Conservation (phyloP, 2,113 vertebrate genomes). For the Ceuthmochares aereus region DNA sequence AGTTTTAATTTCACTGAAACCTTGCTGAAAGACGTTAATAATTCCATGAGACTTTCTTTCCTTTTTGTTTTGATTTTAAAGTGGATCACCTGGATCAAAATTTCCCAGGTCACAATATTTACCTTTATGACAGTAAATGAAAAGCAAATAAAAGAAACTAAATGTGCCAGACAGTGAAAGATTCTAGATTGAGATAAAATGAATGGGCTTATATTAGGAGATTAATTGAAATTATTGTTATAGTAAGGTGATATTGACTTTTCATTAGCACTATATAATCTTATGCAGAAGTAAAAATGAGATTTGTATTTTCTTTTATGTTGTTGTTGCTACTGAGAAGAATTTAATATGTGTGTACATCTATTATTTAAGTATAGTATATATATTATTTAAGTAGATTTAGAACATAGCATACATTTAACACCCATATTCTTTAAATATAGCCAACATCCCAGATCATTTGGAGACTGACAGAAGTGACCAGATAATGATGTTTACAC, state of each 20-base stretch:
- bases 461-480: not conserved
- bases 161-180: not conserved
- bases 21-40: not conserved
- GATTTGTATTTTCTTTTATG: not conserved
- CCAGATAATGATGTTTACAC: not conserved
- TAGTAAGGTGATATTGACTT: not conserved
- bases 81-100: not conserved
- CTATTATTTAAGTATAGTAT: slow-evolving; percentile 25
- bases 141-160: not conserved
- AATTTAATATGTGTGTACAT: not conserved
- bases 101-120: not conserved
- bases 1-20: not conserved
- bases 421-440: not conserved
- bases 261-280: not conserved
- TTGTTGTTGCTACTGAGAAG: not conserved
- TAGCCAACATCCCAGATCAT: too few species aligned
- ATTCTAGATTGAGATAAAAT: not conserved
- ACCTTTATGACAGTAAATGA: not conserved
- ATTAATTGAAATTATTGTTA: not conserved
- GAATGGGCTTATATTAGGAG: not conserved
- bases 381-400: slow-evolving; percentile 38
- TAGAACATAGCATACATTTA: not conserved
- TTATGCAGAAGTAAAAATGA: not conserved
- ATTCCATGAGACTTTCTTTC: not conserved
- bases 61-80: not conserved